Percentiles rank a stretch among this genome's conserved stretches.
Conservation (phyloP, 2,797 vertebrate species). For the Neostethus bicornis region DNA sequence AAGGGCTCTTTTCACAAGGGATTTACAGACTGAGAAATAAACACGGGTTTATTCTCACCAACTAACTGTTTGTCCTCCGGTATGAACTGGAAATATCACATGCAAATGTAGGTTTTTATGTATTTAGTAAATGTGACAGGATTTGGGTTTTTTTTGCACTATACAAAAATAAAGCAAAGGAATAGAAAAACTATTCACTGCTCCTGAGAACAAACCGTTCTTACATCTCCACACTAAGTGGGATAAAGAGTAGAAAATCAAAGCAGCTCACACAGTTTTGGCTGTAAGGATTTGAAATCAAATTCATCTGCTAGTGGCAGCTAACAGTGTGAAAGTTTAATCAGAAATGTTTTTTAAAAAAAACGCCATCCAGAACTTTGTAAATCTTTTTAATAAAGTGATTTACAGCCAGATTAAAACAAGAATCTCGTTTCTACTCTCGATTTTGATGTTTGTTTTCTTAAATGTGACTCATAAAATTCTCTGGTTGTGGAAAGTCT, state of each 20-base stretch:
- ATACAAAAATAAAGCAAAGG: constrained; percentile 60
- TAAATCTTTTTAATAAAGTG: constrained; percentile 47
- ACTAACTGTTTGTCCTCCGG: constrained; percentile 62
- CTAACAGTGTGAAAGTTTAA: constrained; percentile 29
- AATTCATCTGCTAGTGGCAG: constrained; percentile 33
- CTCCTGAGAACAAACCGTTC: constrained; percentile 51
- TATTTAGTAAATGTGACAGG: constrained; percentile 64
- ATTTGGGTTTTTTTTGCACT: constrained; percentile 79
- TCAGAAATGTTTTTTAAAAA: constrained; percentile 34
- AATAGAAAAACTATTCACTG: constrained; percentile 69
- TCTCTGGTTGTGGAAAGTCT: constrained; percentile 51
- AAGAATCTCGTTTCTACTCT: constrained; percentile 35
- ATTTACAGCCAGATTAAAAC: constrained; percentile 30
- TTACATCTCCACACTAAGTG: constrained; percentile 3
- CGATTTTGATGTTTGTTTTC: constrained; percentile 28
- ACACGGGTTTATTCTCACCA: constrained; percentile 51
- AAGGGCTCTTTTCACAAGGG: constrained; percentile 76
- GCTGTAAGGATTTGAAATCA: constrained; percentile 31
- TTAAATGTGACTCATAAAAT: constrained; percentile 49
- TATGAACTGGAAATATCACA: constrained; percentile 77
- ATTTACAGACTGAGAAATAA: constrained; percentile 60
- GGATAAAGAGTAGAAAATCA: constrained; percentile 16
- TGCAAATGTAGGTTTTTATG: constrained; percentile 58
- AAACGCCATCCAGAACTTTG: constrained; percentile 26
- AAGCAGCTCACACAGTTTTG: constrained; percentile 16